These are phyloP conservation scores for Macroglossus sobrinus DNA, from an alignment of 2,113 vertebrate genomes.

Conservation along the genomic window DNA sequence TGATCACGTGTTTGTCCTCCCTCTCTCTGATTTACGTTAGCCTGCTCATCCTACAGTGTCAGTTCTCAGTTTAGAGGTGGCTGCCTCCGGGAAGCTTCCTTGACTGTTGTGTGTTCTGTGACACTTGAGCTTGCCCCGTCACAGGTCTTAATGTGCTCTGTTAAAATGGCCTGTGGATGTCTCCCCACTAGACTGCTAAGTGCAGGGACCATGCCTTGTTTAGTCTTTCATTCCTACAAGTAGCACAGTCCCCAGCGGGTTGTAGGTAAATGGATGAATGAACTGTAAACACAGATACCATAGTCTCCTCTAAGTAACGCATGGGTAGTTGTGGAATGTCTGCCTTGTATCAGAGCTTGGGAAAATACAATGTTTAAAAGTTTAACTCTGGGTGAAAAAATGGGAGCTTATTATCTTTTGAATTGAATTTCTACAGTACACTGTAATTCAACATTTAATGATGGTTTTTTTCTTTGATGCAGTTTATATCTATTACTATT, in stretches of 20 bases:
- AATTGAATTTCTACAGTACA: background rate
- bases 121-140: background rate
- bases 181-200: background rate
- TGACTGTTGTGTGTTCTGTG: background rate
- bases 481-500: background rate
- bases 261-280: background rate
- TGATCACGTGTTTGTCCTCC: background rate
- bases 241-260: rapidly evolving
- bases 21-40: background rate
- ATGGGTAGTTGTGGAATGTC: background rate
- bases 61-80: background rate
- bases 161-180: background rate
- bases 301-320: background rate
- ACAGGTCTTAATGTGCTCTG: background rate
- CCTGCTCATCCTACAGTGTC: background rate
- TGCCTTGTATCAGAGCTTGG: background rate
- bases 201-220: background rate
- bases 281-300: background rate
- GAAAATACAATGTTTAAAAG: background rate
- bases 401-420: background rate
- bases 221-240: background rate
- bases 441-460: background rate
- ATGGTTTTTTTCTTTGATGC: background rate
- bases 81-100: background rate
- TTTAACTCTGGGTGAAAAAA: background rate